Conservation (phyloP, 2,113 vertebrate species). For the Alexandromys fortis region DNA sequence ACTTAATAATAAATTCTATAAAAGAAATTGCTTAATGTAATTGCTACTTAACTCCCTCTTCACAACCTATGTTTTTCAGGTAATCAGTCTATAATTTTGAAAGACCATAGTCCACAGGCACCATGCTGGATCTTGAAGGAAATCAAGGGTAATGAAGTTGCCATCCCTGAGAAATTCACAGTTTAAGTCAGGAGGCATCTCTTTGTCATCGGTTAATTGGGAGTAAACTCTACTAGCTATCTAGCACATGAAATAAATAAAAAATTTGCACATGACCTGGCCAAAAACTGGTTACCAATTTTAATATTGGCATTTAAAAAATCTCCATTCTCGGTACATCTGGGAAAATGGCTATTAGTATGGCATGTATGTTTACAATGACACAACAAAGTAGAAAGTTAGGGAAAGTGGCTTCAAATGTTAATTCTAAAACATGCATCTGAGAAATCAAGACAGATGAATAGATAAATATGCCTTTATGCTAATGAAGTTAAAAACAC, state of each 20-base stretch:
- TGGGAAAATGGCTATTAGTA: not conserved
- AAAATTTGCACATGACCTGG: not conserved
- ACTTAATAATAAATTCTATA: slow-evolving; percentile 51
- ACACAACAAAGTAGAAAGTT: slow-evolving; percentile 5
- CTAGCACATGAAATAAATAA: not conserved
- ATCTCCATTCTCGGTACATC: not conserved
- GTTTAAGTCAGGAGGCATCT: slow-evolving; percentile 21
- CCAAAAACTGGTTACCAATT: not conserved
- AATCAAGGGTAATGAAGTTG: slow-evolving; percentile 53
- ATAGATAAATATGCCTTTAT: slow-evolving; percentile 12
- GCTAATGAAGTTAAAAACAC: slow-evolving; percentile 32
- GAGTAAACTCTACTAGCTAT: not conserved
- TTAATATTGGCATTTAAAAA: not conserved
- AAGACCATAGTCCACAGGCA: not conserved
- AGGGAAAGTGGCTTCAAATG: not conserved
- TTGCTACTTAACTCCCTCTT: slow-evolving; percentile 42
- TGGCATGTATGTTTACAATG: not conserved
- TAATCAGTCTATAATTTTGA: slow-evolving; percentile 59
- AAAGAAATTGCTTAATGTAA: slow-evolving; percentile 56
- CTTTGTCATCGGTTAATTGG: slow-evolving; percentile 44
- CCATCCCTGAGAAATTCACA: slow-evolving; percentile 27
- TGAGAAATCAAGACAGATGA: not conserved
- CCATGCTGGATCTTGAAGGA: not conserved
- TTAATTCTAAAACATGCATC: not conserved
- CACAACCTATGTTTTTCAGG: not conserved